Conservation (phyloP, 35 echinoderm and acorn worm species). For the Apostichopus japonicus region DNA sequence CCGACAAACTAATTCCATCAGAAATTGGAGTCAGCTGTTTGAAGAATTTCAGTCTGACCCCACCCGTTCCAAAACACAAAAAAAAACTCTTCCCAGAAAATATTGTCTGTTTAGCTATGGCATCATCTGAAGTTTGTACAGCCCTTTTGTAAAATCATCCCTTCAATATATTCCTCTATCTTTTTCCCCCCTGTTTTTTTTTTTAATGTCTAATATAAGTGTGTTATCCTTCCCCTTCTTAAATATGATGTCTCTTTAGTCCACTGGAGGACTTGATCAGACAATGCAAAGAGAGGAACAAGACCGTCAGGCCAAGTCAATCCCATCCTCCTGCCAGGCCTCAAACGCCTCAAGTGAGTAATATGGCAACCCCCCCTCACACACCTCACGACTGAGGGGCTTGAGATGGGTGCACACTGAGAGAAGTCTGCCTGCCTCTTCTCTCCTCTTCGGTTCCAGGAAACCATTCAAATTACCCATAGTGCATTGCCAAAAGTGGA, state of each 20-base stretch:
- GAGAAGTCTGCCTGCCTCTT: neutral
- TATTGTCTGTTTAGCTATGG: neutral
- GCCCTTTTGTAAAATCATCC: neutral
- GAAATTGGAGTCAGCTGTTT: too few species aligned
- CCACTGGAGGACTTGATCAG: slow-evolving; percentile 71
- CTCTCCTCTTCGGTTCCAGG: neutral
- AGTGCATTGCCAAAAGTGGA: slow-evolving; percentile 49
- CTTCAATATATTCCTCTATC: neutral
- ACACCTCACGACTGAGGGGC: neutral
- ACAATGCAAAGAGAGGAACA: slow-evolving; percentile 70
- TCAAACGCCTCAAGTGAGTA: slow-evolving; percentile 95
- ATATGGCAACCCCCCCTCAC: neutral
- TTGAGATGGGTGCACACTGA: neutral
- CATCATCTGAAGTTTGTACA: neutral
- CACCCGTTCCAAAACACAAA: neutral
- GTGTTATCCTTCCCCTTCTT: slow-evolving; percentile 79
- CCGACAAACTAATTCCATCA: too few species aligned
- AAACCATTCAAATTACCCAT: slow-evolving; percentile 31
- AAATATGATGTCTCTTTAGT: slow-evolving; percentile 81
- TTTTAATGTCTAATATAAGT: slow-evolving; percentile 54
- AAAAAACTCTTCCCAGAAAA: neutral
- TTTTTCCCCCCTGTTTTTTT: slow-evolving; percentile 31
- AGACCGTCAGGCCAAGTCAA: slow-evolving; percentile 60
- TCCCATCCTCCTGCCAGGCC: slow-evolving; percentile 70
- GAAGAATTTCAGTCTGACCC: too few species aligned